phyloP scores from a whole-genome alignment of 2,888 invertebrate species.

The Mythimna impura region DNA sequence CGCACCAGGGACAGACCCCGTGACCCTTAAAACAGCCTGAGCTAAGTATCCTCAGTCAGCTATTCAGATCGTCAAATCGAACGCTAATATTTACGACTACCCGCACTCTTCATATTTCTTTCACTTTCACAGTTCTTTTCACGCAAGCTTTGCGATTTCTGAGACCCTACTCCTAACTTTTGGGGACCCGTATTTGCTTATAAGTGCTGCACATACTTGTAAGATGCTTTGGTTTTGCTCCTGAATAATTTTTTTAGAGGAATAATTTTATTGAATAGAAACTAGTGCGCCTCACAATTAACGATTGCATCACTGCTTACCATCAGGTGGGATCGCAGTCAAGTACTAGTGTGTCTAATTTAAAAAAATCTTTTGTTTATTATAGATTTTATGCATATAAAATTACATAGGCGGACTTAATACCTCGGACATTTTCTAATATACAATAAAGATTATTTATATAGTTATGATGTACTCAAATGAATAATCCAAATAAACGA shows the following conservation, averaged over 20 bases:
- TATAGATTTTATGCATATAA: too few species aligned
- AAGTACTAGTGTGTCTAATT: too few species aligned
- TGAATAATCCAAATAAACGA: too few species aligned
- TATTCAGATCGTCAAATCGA: constrained; percentile 44
- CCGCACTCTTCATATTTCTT: constrained; percentile 62
- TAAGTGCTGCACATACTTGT: constrained; percentile 36
- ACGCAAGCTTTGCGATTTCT: constrained; percentile 56
- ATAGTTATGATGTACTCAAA: too few species aligned
- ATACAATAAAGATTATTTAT: too few species aligned
- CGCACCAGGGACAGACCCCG: neutral
- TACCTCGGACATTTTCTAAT: too few species aligned
- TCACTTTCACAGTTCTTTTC: constrained; percentile 58
- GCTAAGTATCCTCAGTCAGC: constrained; percentile 34
- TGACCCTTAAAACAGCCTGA: constrained; percentile 35
- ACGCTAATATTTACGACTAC: constrained; percentile 63
- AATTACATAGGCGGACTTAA: too few species aligned
- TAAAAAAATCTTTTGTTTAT: too few species aligned
- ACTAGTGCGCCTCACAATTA: too few species aligned
- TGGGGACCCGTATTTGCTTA: constrained; percentile 56
- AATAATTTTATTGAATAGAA: neutral
- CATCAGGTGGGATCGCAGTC: too few species aligned
- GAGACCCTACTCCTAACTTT: constrained; percentile 53
- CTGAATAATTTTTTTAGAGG: neutral
- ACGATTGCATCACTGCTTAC: too few species aligned
- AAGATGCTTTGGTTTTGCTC: neutral